These are phyloP conservation scores for Lasaia peninsularis DNA, from an alignment of 1,140 invertebrate genomes.

Conservation along the genomic window DNA sequence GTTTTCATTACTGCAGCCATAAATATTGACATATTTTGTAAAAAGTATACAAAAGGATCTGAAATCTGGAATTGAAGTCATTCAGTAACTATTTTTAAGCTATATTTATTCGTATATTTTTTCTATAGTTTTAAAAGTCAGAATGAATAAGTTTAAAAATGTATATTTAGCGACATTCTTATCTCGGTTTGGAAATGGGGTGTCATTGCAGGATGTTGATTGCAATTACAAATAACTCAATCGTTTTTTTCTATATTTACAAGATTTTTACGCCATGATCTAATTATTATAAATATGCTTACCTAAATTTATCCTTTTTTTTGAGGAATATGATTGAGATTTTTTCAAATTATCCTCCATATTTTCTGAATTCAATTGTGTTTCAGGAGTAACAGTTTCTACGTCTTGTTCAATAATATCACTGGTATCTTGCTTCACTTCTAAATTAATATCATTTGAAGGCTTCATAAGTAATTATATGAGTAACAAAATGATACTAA, in stretches of 20 bases:
- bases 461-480: conserved; percentile 40
- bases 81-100: too few relatives aligned
- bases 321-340: conserved; percentile 42
- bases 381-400: conserved; percentile 33
- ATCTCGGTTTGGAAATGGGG: too few relatives aligned
- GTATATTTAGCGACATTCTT: too few relatives aligned
- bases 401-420: conserved; percentile 31
- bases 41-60: too few relatives aligned
- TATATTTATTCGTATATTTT: too few relatives aligned
- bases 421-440: conserved; percentile 30
- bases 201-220: too few relatives aligned
- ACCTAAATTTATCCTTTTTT: conserved; percentile 49
- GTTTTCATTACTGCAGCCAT: too few relatives aligned
- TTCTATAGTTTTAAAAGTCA: too few relatives aligned
- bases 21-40: too few relatives aligned
- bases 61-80: too few relatives aligned
- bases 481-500: background rate
- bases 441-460: conserved; percentile 35
- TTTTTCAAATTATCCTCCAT: conserved; percentile 55
- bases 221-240: background rate
- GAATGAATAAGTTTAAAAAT: too few relatives aligned
- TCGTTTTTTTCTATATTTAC: background rate
- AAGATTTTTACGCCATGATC: background rate
- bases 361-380: conserved; percentile 37
- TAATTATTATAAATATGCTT: conserved; percentile 14